Conservation (phyloP, 1,140 invertebrate species). For the Diuraphis noxia region DNA sequence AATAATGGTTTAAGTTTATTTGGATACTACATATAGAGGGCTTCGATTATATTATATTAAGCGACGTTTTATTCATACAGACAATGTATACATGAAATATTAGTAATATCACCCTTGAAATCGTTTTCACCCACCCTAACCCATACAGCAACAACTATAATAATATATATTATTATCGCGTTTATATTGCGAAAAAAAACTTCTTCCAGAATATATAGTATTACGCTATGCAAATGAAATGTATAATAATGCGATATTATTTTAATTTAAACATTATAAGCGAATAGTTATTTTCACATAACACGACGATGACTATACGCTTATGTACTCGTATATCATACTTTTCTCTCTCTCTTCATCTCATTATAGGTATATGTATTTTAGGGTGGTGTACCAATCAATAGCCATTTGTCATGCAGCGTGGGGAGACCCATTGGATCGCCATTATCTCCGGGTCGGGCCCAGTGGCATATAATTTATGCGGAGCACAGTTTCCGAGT, state of each 20-base stretch:
- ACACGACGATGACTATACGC: background rate
- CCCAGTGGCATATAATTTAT: conserved; percentile 5
- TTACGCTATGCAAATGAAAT: background rate
- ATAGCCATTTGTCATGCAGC: conserved; percentile 32
- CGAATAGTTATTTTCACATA: background rate
- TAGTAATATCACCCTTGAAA: background rate
- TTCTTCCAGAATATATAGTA: background rate
- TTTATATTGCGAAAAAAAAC: background rate
- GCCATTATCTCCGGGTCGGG: conserved; percentile 30
- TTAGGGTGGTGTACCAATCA: background rate
- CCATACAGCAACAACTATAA: too few species aligned
- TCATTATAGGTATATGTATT: background rate
- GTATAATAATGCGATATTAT: background rate
- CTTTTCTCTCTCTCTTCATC: too few species aligned
- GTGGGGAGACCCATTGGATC: background rate
- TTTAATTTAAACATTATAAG: background rate
- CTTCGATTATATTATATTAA: background rate
- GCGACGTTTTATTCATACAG: background rate
- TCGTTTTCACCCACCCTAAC: background rate
- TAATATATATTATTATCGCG: background rate
- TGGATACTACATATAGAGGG: background rate
- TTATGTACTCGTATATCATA: background rate
- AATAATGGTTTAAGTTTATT: background rate
- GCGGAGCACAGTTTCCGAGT: conserved; percentile 1
- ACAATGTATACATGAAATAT: background rate